These are phyloP conservation scores for Alligator sinensis DNA, from an alignment of 2,113 vertebrate genomes.

Conservation along the genomic window DNA sequence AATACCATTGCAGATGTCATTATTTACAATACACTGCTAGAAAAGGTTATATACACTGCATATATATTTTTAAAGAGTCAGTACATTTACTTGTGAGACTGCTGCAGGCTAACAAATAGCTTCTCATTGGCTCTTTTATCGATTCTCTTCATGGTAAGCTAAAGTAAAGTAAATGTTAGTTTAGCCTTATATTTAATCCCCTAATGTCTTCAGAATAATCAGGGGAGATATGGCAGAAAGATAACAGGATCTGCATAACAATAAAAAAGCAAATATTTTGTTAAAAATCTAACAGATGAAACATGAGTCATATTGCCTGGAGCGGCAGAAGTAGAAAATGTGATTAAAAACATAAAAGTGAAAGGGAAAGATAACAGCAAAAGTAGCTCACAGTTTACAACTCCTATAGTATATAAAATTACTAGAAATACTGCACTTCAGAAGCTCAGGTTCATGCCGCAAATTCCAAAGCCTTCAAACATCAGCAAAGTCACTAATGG, in stretches of 20 bases:
- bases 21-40: slow-evolving; percentile 26
- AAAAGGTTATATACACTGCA: neutral
- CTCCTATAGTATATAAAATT: slow-evolving; percentile 48
- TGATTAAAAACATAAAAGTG: slow-evolving; percentile 60
- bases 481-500: slow-evolving; percentile 23
- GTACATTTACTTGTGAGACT: slow-evolving; percentile 39
- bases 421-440: slow-evolving; percentile 30
- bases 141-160: slow-evolving; percentile 40
- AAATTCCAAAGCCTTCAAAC: slow-evolving; percentile 59
- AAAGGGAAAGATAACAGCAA: slow-evolving; percentile 44
- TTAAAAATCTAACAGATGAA: slow-evolving; percentile 57
- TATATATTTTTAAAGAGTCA: slow-evolving; percentile 42
- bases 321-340: slow-evolving; percentile 41
- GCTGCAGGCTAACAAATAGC: slow-evolving; percentile 34
- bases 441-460: slow-evolving; percentile 40
- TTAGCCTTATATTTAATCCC: slow-evolving; percentile 48
- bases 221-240: slow-evolving; percentile 43
- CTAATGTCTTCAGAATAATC: slow-evolving; percentile 41
- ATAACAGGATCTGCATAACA: slow-evolving; percentile 49
- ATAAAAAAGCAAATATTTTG: slow-evolving; percentile 61
- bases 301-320: slow-evolving; percentile 40
- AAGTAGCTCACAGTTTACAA: slow-evolving; percentile 46
- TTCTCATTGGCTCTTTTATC: neutral
- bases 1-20: slow-evolving; percentile 14
- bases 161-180: slow-evolving; percentile 65